Base-by-base conservation (phyloP, 2,888 invertebrate genomes). In the Leucophenga maculata region DNA sequence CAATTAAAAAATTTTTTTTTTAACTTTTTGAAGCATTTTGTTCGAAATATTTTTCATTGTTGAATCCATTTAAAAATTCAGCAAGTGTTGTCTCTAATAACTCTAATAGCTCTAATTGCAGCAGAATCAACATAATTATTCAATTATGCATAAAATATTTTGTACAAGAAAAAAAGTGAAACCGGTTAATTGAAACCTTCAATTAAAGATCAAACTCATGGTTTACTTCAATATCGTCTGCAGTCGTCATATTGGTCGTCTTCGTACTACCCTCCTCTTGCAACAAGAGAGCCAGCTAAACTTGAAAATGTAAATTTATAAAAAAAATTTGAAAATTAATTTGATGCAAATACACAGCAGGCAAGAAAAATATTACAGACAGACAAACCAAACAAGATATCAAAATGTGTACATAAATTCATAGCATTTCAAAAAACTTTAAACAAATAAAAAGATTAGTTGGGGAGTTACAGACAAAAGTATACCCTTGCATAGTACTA, bases 121-220 rank as follows among this genome's bases (percentile, higher is more conserved):
- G 31, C 6, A 18, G 46, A 4, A 46, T 46, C 6, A 57, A 57
- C 26, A 22, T 64, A 50, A n/a, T 48, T 20, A 39, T 55, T 68
- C 26, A 68, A 59, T 68, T 62, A 48, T 39, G 54, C 20, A 22
- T 44, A 68, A 22, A 31, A 32, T 67, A 67, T 46, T 64, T 66
- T 22, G 14, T 16, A n/a, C 6, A 72, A 73, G 72, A 71, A 69
- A 65, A 67, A 65, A 65, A 71, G 59, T 48, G 46, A 69, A 76
- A 78, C 77, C 77, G 72, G 78, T 77, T 76, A 71, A 39, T 31
- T n/a, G 20, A 59, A 62, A 65, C 44, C 52, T 54, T 71, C 71
- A 77, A 82, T 82, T 77, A 77, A 79, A 78, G 78, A 82, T 80
- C 77, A 82, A 76, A 84, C 81, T 82, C 78, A 82, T 74, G 78